A percentile compares a stretch with the other conserved stretches of the same genome.
phyloP scores from a whole-genome alignment of 1,140 invertebrate species.

The Dinothrombium tinctorium region DNA sequence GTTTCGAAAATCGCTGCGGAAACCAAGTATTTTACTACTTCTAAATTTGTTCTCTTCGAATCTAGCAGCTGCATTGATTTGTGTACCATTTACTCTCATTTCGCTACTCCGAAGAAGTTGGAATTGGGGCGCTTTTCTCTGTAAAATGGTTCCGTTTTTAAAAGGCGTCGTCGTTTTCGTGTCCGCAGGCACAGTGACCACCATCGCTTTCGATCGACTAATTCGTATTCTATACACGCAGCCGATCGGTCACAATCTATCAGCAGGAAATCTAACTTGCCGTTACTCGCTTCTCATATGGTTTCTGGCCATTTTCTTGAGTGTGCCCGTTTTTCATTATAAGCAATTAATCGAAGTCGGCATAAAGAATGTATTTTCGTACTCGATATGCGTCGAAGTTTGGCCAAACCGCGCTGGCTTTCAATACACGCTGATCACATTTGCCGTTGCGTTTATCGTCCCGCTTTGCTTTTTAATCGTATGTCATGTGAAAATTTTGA shows the following conservation, averaged over 20 bases:
- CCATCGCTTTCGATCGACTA: constrained; percentile 27
- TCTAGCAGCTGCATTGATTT: constrained; percentile 55
- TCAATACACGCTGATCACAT: constrained; percentile 26
- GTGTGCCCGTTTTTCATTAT: constrained; percentile 26
- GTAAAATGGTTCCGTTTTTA: constrained; percentile 26
- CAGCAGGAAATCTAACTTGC: no score
- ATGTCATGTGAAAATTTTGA: constrained; percentile 26
- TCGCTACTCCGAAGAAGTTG: constrained; percentile 20
- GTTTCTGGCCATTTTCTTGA: constrained; percentile 27
- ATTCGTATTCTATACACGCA: no score
- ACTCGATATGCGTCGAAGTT: constrained; percentile 23
- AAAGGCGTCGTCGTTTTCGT: constrained; percentile 33
- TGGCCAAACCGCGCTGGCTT: constrained; percentile 24
- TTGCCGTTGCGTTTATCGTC: constrained; percentile 30
- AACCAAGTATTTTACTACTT: background rate
- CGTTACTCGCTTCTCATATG: constrained; percentile 19
- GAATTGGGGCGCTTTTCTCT: constrained; percentile 25
- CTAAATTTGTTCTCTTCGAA: constrained; percentile 57
- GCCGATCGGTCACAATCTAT: background rate
- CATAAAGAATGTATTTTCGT: constrained; percentile 19
- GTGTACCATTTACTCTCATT: constrained; percentile 41
- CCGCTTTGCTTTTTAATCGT: constrained; percentile 28
- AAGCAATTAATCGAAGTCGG: constrained; percentile 21
- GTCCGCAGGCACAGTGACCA: constrained; percentile 28
- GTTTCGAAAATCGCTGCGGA: background rate